These are phyloP conservation scores for Heliothis virescens DNA, from an alignment of 1,140 invertebrate genomes.

Conservation along the genomic window DNA sequence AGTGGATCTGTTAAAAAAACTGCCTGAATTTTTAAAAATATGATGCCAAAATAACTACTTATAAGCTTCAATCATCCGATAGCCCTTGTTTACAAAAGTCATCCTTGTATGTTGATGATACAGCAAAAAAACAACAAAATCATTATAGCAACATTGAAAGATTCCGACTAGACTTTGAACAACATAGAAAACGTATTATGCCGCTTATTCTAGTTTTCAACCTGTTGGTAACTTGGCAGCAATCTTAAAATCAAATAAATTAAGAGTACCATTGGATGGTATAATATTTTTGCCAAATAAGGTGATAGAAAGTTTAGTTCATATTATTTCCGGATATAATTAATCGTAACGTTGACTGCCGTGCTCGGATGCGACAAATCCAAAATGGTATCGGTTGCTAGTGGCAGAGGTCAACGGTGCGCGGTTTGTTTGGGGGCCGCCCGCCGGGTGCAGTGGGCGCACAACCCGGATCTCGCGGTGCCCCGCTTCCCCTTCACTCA, in stretches of 20 bases:
- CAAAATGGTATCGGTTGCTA: constrained; percentile 59
- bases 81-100: too few relatives aligned
- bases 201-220: too few relatives aligned
- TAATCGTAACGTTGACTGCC: constrained; percentile 31
- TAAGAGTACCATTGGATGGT: neutral
- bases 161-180: too few relatives aligned
- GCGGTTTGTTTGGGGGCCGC: constrained; percentile 80
- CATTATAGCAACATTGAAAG: too few relatives aligned
- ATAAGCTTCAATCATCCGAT: too few relatives aligned
- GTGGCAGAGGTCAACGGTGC: constrained; percentile 76
- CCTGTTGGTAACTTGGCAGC: too few relatives aligned
- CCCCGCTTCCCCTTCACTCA: constrained; percentile 84
- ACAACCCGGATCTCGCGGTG: constrained; percentile 81
- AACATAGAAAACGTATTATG: too few relatives aligned
- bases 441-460: constrained; percentile 78
- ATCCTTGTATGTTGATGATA: too few relatives aligned
- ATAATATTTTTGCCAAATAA: constrained; percentile 8
- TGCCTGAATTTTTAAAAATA: too few relatives aligned
- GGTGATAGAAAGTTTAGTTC: constrained; percentile 42
- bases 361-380: constrained; percentile 57
- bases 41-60: too few relatives aligned
- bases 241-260: neutral
- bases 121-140: too few relatives aligned
- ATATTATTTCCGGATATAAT: constrained; percentile 55
- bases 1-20: too few relatives aligned